A percentile compares a stretch with the other conserved stretches of the same genome.
Evolutionary conservation across 2,797 vertebrate genomes (phyloP).

Genomic region (Hemibagrus guttatus): DNA sequence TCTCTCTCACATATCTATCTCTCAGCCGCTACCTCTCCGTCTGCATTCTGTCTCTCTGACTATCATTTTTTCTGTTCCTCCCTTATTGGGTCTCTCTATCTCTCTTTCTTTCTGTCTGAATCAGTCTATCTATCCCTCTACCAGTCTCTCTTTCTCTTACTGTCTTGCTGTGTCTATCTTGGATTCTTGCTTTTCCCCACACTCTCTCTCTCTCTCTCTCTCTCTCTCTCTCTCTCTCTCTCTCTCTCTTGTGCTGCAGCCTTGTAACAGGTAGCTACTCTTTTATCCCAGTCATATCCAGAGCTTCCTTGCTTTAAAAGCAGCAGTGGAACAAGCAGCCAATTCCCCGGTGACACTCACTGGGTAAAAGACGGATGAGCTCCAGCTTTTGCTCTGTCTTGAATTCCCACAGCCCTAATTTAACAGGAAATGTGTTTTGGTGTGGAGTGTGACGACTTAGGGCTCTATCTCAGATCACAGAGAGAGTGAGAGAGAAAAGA

Average conservation of each 20-base stretch:
- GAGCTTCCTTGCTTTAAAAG: conserved; percentile 4
- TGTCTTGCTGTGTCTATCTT: too few species aligned
- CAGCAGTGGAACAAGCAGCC: background rate
- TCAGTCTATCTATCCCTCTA: too few species aligned
- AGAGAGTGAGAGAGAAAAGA: too few species aligned
- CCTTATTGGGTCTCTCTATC: too few species aligned
- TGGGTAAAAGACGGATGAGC: conserved; percentile 2
- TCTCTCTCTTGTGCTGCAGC: conserved; percentile 8
- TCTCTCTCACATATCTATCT: too few species aligned
- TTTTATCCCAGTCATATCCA: background rate
- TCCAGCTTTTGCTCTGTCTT: background rate
- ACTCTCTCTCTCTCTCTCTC: background rate
- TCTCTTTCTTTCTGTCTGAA: too few species aligned
- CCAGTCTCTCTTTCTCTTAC: too few species aligned
- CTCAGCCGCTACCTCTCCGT: too few species aligned
- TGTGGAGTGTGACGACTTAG: background rate
- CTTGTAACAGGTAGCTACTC: conserved; percentile 8
- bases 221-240: background rate
- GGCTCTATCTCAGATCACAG: background rate
- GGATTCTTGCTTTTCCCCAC: too few species aligned
- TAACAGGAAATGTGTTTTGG: conserved; percentile 35
- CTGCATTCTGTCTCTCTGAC: too few species aligned
- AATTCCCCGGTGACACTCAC: conserved; percentile 5
- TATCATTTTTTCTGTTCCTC: too few species aligned
- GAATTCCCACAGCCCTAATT: conserved; percentile 18